Base-by-base conservation (phyloP, 2,113 vertebrate genomes). In the Gorsachius goisagi region DNA sequence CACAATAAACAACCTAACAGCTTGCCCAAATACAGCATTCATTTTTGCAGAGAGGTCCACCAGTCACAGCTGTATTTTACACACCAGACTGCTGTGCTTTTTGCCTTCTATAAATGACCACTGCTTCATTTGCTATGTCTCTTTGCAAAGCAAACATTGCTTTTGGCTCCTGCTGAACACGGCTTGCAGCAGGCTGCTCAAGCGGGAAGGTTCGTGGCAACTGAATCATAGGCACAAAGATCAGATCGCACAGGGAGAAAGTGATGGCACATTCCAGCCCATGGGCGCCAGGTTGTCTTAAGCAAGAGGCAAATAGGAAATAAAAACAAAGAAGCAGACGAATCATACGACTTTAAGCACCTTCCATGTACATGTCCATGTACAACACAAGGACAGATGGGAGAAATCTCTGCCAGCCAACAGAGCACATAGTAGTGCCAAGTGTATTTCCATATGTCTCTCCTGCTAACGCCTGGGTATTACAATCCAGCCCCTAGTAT, bases 31-130 rank as follows among this genome's bases (percentile, higher is more conserved):
- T 59, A 30, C 41, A 63, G 12, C 0, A 1, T 5, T 80, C n/a
- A 39, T 56, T 60, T 58, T 80, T 53, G 28, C 27, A 60, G 35
- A n/a, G 37, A 23, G 8, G 50, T 44, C 20, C 0, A 0, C 9
- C 60, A 9, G 66, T 44, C 71, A 59, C 71, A 93, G 55, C 67
- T 77, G 55, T 55, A 23, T 84, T 96, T 88, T 77, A 79, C 52
- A 16, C 41, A 44, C 41, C 41, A 44, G 41, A 44, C 27, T 5
- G 1, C 45, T 45, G 15, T 75, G 19, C 11, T 37, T 94, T 85
- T 83, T 58, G 33, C 53, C 45, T 59, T 68, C 47, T 58, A 8
- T 76, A 11, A 45, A 69, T 2, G 14, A 89, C 59, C 3, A 28
- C 6, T 0, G 3, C 44, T 24, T 55, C 28, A 20, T 77, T 83